phyloP scores from a whole-genome alignment of 1,140 invertebrate genomes.

The Bathynomus jamesi region DNA sequence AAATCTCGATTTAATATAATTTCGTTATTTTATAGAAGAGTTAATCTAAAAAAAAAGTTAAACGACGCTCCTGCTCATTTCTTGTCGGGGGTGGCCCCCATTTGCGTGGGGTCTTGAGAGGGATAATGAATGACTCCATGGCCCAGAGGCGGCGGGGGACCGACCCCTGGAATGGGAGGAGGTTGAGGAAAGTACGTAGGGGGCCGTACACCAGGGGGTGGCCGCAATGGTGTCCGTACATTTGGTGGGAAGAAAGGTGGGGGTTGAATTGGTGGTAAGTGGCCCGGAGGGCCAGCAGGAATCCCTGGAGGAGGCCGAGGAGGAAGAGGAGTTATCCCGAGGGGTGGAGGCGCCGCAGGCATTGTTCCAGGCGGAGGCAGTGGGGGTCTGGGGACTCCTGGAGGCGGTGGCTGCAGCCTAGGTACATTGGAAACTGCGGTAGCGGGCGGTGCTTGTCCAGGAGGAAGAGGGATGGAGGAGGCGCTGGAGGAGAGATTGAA shows the following conservation, averaged over 20 bases:
- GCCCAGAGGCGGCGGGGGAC: constrained; percentile 33
- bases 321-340: constrained; percentile 51
- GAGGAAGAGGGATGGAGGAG: constrained; percentile 38
- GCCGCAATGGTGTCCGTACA: constrained; percentile 47
- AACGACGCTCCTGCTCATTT: too few species aligned
- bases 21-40: too few species aligned
- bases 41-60: too few species aligned
- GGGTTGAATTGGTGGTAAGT: constrained; percentile 41
- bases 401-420: constrained; percentile 23
- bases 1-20: too few species aligned
- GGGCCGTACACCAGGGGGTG: constrained; percentile 38
- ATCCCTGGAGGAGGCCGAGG: constrained; percentile 42
- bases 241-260: constrained; percentile 43
- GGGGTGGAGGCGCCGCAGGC: constrained; percentile 47
- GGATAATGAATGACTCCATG: constrained; percentile 70
- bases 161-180: constrained; percentile 41
- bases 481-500: constrained; percentile 58
- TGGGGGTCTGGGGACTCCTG: constrained; percentile 41
- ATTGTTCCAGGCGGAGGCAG: constrained; percentile 44
- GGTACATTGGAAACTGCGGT: constrained; percentile 16
- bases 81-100: constrained; percentile 53
- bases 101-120: constrained; percentile 82
- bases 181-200: constrained; percentile 45
- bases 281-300: constrained; percentile 50
- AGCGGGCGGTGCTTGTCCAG: constrained; percentile 24